Base-by-base conservation (phyloP, 2,113 vertebrate species). In the Stictonetta naevosa region DNA sequence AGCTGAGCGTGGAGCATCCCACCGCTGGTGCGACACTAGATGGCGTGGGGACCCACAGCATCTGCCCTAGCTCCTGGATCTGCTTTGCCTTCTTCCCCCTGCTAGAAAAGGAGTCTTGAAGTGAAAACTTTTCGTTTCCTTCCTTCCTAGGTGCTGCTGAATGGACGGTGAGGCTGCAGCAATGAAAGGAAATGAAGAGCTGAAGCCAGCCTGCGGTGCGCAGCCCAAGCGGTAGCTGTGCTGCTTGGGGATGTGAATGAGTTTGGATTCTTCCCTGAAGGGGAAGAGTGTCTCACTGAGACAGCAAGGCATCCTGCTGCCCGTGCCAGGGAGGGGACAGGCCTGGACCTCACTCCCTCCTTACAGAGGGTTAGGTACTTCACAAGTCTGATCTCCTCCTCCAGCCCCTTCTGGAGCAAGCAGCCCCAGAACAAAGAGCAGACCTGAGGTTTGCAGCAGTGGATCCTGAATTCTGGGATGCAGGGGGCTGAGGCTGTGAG, bases 221-320 rank as follows among this genome's bases (percentile, higher is more conserved):
- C 9, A 10, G 21, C 2, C 40, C 1, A 3, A 36, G n/a, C 29
- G n/a, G 6, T 50, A 44, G 40, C 31, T 19, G 81, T 79, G 58
- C 34, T 19, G 46, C 4, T 3, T 21, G 83, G 77, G 64, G 60
- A 18, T 34, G n/a, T 12, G 40, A 31, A 2, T 0, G 33, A 8
- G 20, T 52, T 34, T 8, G 29, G 50, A 13, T 26, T 17, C n/a
- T 31, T 1, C 13, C 15, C 26, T 64, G 40, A 40, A 53, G 25
- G 31, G 33, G 25, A 19, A 19, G 44, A 14, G 5, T 3, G 22
- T 80, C 56, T 38, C 14, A 28, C 31, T 23, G 18, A 75, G 78
- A 12, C 1, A 3, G 38, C n/a, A 13, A 40, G 25, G 55, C 33
- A 21, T 31, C 64, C 34, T 1, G 0, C 21, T 1, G 0, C 15